Percentiles rank a stretch among this genome's conserved stretches.
Conservation (phyloP, 2,113 vertebrate species). For the Struthio camelus region DNA sequence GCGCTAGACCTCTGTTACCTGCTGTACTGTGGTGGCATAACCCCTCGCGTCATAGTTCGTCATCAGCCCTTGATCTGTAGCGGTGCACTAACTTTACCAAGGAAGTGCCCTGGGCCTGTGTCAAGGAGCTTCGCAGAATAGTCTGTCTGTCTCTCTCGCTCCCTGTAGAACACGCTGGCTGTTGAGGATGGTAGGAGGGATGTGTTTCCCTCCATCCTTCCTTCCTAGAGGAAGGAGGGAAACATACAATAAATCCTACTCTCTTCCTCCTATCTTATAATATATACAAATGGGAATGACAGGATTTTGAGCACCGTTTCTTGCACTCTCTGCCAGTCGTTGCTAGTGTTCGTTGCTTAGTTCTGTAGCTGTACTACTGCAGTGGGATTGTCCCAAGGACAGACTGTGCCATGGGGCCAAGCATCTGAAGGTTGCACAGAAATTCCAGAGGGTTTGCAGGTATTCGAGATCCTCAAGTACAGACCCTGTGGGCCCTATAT, state of each 20-base stretch:
- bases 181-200: not conserved
- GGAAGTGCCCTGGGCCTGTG: not conserved
- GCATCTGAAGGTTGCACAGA: not conserved
- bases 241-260: not conserved
- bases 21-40: rapidly evolving
- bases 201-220: no score
- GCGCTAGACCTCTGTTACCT: rapidly evolving
- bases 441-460: not conserved
- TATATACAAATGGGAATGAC: rapidly evolving
- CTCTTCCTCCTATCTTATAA: not conserved
- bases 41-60: rapidly evolving
- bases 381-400: not conserved
- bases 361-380: not conserved
- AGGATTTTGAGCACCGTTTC: not conserved
- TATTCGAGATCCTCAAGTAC: not conserved
- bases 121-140: not conserved
- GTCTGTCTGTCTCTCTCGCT: not conserved
- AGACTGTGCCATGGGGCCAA: rapidly evolving
- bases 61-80: not conserved
- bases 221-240: not conserved
- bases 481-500: not conserved
- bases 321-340: not conserved
- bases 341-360: not conserved
- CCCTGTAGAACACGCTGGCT: not conserved
- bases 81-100: rapidly evolving